A percentile compares a stretch with the other conserved stretches of the same genome.
phyloP scores from a whole-genome alignment of 2,113 vertebrate species.

The Rhipidura dahli region DNA sequence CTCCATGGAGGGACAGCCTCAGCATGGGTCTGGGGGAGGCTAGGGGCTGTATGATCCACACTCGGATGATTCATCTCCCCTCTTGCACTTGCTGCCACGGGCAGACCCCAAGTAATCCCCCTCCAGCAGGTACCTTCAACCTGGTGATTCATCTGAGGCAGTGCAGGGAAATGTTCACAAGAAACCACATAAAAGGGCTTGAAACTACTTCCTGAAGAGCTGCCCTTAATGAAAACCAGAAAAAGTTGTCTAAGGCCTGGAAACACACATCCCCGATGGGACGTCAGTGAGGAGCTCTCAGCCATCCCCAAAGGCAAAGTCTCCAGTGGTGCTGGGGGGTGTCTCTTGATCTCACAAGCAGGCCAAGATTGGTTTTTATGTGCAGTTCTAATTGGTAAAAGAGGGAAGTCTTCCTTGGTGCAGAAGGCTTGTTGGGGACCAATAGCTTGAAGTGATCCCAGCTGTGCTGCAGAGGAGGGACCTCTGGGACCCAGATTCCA shows the following conservation, averaged over 20 bases:
- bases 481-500: background rate
- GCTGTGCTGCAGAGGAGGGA: background rate
- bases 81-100: background rate
- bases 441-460: background rate
- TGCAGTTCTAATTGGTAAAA: background rate
- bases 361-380: background rate
- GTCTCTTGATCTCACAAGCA: background rate
- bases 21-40: background rate
- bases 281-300: background rate
- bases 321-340: rapidly evolving
- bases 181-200: background rate
- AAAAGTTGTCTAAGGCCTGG: background rate
- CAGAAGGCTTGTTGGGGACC: background rate
- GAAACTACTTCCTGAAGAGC: background rate
- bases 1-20: background rate
- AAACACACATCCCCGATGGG: background rate
- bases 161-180: background rate
- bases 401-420: background rate
- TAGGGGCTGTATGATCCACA: background rate
- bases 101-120: background rate
- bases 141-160: background rate
- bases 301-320: background rate
- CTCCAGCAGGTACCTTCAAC: background rate
- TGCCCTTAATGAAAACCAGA: background rate
- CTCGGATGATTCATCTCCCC: background rate